Evolutionary conservation across 2,888 invertebrate genomes (phyloP), one percentile per base, ranked within the genome.

Genomic region (Euspilapteryx auroguttella): DNA sequence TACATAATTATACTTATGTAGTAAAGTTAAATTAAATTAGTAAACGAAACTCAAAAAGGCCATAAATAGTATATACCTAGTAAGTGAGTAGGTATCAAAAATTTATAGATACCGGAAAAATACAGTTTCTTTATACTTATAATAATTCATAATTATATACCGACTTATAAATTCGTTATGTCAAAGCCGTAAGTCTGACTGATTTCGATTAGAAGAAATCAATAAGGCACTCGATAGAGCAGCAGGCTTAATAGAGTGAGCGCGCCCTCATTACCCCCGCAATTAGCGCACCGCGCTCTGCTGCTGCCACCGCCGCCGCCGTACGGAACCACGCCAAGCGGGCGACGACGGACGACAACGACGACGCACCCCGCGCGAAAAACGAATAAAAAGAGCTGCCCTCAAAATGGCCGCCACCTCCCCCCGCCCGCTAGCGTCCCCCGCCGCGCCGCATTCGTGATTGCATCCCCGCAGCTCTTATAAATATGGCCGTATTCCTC

Each of bases 391-490:
- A 77, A 79, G 81, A 81, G 79, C 81, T 79, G 80, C 81, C 82
- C 82, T 82, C 82, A 82, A 82, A 82, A 82, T 82, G 82, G 82
- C 82, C 81, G 82, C 82, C 81, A 79, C 66, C 66, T 59, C 63
- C 59, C 63, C 66, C 63, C 59, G 51, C 44, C 49, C 57, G 45
- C 63, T 63, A 27, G 28, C 57, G 53, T 53, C 59, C 51, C 49
- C 56, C 66, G 73, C 66, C 73, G 64, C 73, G 62, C 71, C 69
- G 69, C 69, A 33, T 73, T 76, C 75, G 73, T 73, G 75, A 75
- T 76, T 75, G 75, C 76, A 76, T 73, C 76, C 75, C 76, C 75
- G 73, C 73, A 75, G 73, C 76, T 75, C 75, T 75, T 77, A 76
- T 76, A 76, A 76, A 77, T 76, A 77, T 75, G 77, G 75, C 73